Base-by-base conservation (phyloP, 1,140 invertebrate species). In the Rhagoletis pomonella region DNA sequence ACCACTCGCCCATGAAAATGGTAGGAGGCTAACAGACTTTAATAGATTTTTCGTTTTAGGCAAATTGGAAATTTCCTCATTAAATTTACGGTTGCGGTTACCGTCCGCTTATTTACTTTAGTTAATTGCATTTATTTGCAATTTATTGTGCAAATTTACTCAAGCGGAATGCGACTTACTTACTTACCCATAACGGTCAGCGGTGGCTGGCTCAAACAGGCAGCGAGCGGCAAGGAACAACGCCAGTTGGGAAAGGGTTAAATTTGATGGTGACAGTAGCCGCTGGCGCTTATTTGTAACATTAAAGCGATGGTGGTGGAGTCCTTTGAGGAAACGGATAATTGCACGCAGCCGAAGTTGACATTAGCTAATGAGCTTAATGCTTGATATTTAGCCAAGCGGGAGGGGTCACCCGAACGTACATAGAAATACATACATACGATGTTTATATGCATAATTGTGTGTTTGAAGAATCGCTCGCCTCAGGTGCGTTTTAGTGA, bases 111-210 rank as follows among this genome's bases (percentile, higher is more conserved):
- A 62, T 85, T 85, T 85, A 85, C 84, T 60, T 85, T 85, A 42
- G 55, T 85, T 85, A 85, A 85, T 85, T 85, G 84, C 84, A 85
- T 85, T 85, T 85, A 85, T 85, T 85, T 85, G 84, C 84, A 85
- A 85, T 85, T 85, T 85, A 85, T 85, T 85, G 59, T 85, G 59
- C 84, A 85, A 60, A 85, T 85, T 85, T 85, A 62, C 84, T 85
- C 58, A 85, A 60, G 84, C 59, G 59, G 84, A 85, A 85, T 85
- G 4, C 42, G 55, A 44, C 58, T 81, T 29, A 81, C 69, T 77
- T 77, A 77, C 73, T 39, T 44, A 19, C 1, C 17, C 42, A 81
- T 62, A 67, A 19, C n/a, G 64, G 73, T 81, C 44, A 81, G 73
- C 17, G 69, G 69, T 1, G 7, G 44, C 47, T 1, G 7, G 44